Evolutionary conservation across 2,888 invertebrate genomes (phyloP).

Genomic region (Cynaeus angustus): DNA sequence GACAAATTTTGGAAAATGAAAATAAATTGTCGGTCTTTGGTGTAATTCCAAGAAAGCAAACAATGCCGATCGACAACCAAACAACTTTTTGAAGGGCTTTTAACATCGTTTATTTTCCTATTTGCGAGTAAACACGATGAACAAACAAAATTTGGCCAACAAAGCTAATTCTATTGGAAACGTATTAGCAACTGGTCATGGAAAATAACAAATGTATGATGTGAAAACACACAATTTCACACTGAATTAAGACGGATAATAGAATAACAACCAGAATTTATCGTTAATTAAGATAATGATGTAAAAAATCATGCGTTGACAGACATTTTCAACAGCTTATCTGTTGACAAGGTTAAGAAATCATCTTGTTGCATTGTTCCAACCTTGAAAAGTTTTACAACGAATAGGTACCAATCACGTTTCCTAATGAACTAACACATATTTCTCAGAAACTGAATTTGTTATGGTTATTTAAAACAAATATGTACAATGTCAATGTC

Average conservation of each 20-base stretch:
- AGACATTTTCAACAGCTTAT: slow-evolving; percentile 5
- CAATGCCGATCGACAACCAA: background rate
- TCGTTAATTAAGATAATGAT: background rate
- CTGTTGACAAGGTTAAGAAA: slow-evolving; percentile 25
- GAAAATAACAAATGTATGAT: background rate
- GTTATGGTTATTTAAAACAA: slow-evolving; percentile 3
- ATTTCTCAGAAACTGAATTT: background rate
- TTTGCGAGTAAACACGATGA: slow-evolving; percentile 1
- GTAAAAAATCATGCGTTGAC: slow-evolving; percentile 14
- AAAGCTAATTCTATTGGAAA: background rate
- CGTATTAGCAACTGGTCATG: slow-evolving; percentile 3
- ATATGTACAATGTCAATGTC: slow-evolving; percentile 6
- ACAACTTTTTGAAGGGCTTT: slow-evolving; percentile 9
- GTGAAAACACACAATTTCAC: slow-evolving; percentile 1
- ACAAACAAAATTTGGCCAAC: background rate
- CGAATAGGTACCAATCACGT: slow-evolving; percentile 7
- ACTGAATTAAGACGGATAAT: background rate
- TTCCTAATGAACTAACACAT: background rate
- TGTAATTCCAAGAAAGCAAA: background rate
- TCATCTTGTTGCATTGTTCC: slow-evolving; percentile 38
- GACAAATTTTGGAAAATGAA: background rate
- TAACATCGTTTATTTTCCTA: slow-evolving; percentile 14
- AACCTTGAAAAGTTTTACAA: slow-evolving; percentile 25
- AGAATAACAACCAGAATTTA: background rate
- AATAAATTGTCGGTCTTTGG: background rate